Base-by-base conservation (phyloP, 2,888 invertebrate species). In the Stegophylla sp. region DNA sequence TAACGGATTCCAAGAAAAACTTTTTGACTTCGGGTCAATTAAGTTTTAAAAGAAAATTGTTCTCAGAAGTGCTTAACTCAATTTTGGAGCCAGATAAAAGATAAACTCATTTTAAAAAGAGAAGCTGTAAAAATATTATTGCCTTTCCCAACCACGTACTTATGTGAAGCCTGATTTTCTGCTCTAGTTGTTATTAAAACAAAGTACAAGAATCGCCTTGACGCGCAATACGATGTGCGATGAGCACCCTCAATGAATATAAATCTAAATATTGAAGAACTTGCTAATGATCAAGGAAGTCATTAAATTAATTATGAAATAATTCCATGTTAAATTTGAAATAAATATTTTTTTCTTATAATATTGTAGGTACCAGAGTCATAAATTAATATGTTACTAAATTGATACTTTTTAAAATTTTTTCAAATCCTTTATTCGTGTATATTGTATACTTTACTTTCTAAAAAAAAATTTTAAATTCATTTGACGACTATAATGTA, bases 161-260 rank as follows among this genome's bases (percentile, higher is more conserved):
- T 34, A 63, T 63, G 63, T 63, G 34, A 69, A 51, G 17, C 69
- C n/a, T n/a, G 28, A 0, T 69, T 69, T 69, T 71, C 28, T 12
- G 0, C 10, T 1, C 13, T 71, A 71, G 51, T 71, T 12, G 28
- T 43, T 1, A 73, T 59, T 0, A 73, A 73, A 56, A 59, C 41
- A 17, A 73, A 73, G 13, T 59, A 41, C 43, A 73, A 15, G 59
- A 73, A 59, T 5, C 15, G 59, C 0, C 56, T 73, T 56, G 73
- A 73, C 4, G n/a, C n/a, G n/a, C n/a, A 71, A 56, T 28, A 51
- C 0, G 51, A 73, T 15, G 20, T 73, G 41, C 59, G 41, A 17
- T 43, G 15, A 59, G 56, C 56, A 3, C 41, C 43, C 51, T 41
- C 28, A 3, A 82, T 43, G 17, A 81, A 61, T 82, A 71, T 67